phyloP scores from a whole-genome alignment of 2,888 invertebrate species.

The Cheilosia soror region DNA sequence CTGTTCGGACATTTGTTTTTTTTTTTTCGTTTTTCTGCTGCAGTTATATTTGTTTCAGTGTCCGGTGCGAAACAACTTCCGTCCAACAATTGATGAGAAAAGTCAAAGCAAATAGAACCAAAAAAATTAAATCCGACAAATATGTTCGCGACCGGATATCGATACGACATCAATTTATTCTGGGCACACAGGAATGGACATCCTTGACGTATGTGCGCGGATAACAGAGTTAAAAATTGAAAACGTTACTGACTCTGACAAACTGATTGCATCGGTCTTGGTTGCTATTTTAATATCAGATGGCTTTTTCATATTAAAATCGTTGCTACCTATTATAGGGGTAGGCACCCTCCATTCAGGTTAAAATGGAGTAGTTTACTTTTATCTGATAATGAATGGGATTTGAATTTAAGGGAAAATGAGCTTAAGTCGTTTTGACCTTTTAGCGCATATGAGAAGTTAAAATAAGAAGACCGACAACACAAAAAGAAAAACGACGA shows the following conservation, averaged over 20 bases:
- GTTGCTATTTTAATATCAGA: no score
- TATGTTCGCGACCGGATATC: constrained; percentile 49
- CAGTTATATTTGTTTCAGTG: constrained; percentile 28
- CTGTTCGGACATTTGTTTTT: constrained; percentile 11
- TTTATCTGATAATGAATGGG: no score
- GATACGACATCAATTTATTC: constrained; percentile 64
- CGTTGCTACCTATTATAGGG: no score
- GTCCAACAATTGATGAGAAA: constrained; percentile 71
- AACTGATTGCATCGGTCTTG: constrained; percentile 1
- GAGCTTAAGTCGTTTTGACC: no score
- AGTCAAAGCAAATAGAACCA: constrained; percentile 52
- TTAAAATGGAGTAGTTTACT: no score
- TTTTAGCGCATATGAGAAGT: no score
- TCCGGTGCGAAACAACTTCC: constrained; percentile 71
- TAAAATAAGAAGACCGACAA: no score
- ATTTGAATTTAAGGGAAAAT: no score
- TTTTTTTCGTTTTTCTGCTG: constrained; percentile 21
- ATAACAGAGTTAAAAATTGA: constrained; percentile 19
- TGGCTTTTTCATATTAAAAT: no score
- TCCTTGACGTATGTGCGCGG: constrained; percentile 26
- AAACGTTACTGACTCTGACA: neutral
- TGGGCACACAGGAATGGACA: constrained; percentile 13
- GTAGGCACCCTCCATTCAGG: no score
- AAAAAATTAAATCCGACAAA: constrained; percentile 13
- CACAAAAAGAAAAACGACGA: no score